Base-by-base conservation (phyloP, 2,113 vertebrate genomes). In the Choloepus hoffmanni region DNA sequence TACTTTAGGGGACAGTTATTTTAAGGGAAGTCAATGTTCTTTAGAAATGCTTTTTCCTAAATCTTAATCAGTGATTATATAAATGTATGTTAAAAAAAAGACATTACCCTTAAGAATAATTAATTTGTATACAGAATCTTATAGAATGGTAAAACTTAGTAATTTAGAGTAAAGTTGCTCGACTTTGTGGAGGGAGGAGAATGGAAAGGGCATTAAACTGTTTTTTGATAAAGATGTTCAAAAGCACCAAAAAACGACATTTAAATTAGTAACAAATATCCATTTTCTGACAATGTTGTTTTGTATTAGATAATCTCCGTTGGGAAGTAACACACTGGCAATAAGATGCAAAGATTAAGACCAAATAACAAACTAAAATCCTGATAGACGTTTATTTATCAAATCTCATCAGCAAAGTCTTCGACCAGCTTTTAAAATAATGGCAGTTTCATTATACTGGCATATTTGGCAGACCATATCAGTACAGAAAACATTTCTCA, bases 371-470 rank as follows among this genome's bases (percentile, higher is more conserved):
- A n/a, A 85, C 33, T 97, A 72, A 68, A 97, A 92, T 96, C 96
- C 90, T 97, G 62, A 91, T 95, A 77, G 79, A 65, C 88, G 90
- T 98, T 98, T 99, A 98, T 98, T 98, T 97, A 95, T 82, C 93
- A 97, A 98, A 97, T 97, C 73, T 98, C 82, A 93, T 30, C 72
- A 89, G 86, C 88, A 92, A 92, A 95, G 91, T 97, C 95, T 97
- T 72, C 10, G 14, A 45, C 70, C 68, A 18, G 77, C 60, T 97
- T 98, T 98, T 89, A 97, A 97, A 98, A 97, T 50, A 96, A 89
- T 88, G 97, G 94, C 88, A 0, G 4, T 45, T 94, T 93, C 26
- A 95, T 94, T 90, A 94, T 85, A 50, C 12, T 97, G 96, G 96
- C 19, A 24, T 92, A 97, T 45, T 62, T 94, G 96, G 96, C 96